Evolutionary conservation across 2,888 invertebrate species (phyloP), one percentile per base, ranked within the genome.

Genomic region (Dolichomitus sp.): DNA sequence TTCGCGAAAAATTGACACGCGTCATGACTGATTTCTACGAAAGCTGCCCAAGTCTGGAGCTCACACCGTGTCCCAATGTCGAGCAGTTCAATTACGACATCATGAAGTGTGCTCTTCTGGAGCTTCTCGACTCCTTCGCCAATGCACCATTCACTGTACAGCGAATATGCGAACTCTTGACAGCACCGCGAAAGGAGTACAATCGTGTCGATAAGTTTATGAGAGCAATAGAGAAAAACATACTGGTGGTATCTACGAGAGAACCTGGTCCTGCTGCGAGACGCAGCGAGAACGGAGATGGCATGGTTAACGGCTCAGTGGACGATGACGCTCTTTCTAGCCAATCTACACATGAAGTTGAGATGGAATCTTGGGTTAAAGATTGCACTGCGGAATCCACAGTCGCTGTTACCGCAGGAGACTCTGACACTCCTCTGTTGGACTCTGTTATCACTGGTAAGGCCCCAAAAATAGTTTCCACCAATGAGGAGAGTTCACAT

Each of bases 131-230:
- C 90, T 95, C 97, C 0, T 98, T 98, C 92, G 95, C 96, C 52
- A 97, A 98, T 69, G 98, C 99, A 7, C 99, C 99, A 0, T 99
- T 99, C 92, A 99, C 99, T 19, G 97, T 99, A 85, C 99, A 99
- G 94, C 95, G 99, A 87, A 96, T 99, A 83, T 99, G 99, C 94
- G 99, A 99, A 94, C 95, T 99, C 37, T 94, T 99, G 2, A 97
- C 98, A 4, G 96, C 96, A 87, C 99, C 99, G 1, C 96, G 97
- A 27, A 98, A 98, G 92, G 99, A 99, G 92, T 99, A 99, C 94
- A 98, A 97, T 91, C 96, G 98, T 83, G 97, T 98, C 83, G 99
- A 99, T 93, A 99, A 99, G 94, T 99, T 97, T 93, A 97, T 99
- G 97, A 95, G 99, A 80, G 99, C 99, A 0, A 95, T 99, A 81